Base-by-base conservation (phyloP, 2,888 invertebrate species). In the Phorcus lineatus region DNA sequence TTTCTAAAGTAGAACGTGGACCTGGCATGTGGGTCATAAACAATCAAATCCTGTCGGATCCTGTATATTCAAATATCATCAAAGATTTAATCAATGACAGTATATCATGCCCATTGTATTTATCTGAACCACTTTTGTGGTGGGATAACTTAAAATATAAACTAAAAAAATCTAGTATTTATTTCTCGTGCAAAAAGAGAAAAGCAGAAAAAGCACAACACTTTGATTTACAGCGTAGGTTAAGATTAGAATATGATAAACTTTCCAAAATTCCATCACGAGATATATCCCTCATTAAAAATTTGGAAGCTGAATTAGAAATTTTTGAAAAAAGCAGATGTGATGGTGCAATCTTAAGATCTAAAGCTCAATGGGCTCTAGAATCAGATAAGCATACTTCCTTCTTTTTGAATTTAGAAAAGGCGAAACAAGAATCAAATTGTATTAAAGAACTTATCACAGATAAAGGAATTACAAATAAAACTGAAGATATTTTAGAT, bases 111-210 rank as follows among this genome's bases (percentile, higher is more conserved):
- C 54, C 53, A 19, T 28, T 76, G 24, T 54, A 54, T 53, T 28
- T 54, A 54, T 28, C 24, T 22, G 74, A 79, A 31, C 79, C 79
- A 31, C 40, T 74, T 11, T 28, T 80, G 2, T 82, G 77, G 82
- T 82, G 77, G 82, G 82, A 77, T 62, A 77, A 77, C 74, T 53
- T 82, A 11, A 82, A 80, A 79, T 81, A 79, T 57, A 55, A 53
- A 7, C 24, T 77, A 13, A 81, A 79, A 54, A 57, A 70, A 31
- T 70, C 52, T 57, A 28, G 70, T 19, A 66, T 62, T 7, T n/a
- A 17, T 74, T 79, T 24, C 47, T 31, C 77, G 17, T 28, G 74
- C 52, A 77, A 40, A 16, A 74, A 36, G 62, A 17, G 1, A 11
- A 53, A 77, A 53, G 31, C n/a, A 22, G 47, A 55, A 19, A 6